Conservation (phyloP, 2,888 invertebrate genomes). For the Tenthredo amoena region DNA sequence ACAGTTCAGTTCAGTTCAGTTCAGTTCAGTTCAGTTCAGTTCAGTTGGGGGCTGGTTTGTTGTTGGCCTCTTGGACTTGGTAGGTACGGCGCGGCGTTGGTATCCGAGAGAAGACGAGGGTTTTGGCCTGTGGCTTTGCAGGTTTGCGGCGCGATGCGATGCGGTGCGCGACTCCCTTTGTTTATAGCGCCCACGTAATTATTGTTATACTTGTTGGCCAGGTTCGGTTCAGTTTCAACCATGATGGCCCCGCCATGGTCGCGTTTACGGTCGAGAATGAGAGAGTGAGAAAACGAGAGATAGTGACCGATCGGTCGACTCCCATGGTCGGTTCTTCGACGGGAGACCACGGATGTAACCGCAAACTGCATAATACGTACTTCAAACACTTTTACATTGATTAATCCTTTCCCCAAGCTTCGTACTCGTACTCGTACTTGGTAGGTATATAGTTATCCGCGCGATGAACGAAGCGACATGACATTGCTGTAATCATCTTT, state of each 20-base stretch:
- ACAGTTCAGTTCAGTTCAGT: constrained; percentile 6
- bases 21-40: constrained; percentile 1
- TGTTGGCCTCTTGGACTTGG: constrained; percentile 27
- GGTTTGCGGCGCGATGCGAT: constrained; percentile 26
- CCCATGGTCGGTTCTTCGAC: not conserved
- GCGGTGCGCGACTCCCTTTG: constrained; percentile 52
- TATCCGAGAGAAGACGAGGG: constrained; percentile 36
- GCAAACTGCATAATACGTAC: constrained; percentile 37
- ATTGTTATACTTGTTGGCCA: constrained; percentile 66
- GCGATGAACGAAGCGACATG: constrained; percentile 10
- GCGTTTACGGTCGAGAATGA: constrained; percentile 71
- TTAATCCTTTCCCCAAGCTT: constrained; percentile 1
- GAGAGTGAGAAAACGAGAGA: constrained; percentile 24
- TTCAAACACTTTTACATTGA: constrained; percentile 17
- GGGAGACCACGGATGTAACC: constrained; percentile 26
- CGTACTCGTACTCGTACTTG: not conserved
- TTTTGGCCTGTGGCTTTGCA: constrained; percentile 50
- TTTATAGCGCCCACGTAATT: constrained; percentile 63
- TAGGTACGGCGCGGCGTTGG: constrained; percentile 1
- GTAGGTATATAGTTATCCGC: not conserved
- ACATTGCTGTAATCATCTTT: constrained; percentile 28
- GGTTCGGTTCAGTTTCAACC: constrained; percentile 66
- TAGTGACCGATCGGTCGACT: constrained; percentile 27
- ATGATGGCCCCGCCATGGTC: constrained; percentile 71
- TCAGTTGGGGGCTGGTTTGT: constrained; percentile 5